Conservation (phyloP, 2,113 vertebrate genomes). For the Zapus hudsonius region DNA sequence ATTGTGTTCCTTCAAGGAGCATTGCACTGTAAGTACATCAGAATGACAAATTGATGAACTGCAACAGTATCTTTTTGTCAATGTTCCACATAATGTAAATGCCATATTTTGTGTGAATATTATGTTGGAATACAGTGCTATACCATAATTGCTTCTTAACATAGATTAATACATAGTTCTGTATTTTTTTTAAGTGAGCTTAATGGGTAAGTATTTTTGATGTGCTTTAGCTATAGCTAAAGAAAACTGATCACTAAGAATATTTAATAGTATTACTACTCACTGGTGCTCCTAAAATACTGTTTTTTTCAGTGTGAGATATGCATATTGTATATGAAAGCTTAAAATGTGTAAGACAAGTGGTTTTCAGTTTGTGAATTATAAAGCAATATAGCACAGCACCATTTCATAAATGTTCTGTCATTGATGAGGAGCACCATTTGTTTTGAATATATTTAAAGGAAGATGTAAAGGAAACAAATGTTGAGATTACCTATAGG, state of each 20-base stretch:
- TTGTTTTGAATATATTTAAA: constrained; percentile 83
- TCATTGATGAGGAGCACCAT: constrained; percentile 82
- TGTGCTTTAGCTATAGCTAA: constrained; percentile 86
- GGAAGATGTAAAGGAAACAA: constrained; percentile 79
- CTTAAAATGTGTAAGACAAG: constrained; percentile 84
- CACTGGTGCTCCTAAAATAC: constrained; percentile 81
- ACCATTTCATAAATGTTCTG: constrained; percentile 81
- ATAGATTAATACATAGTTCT: constrained; percentile 84
- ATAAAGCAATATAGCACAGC: constrained; percentile 81
- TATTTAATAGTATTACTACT: constrained; percentile 80
- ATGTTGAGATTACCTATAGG: constrained; percentile 79
- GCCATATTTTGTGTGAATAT: constrained; percentile 88
- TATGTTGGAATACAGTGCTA: constrained; percentile 91
- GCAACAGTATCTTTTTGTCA: constrained; percentile 91
- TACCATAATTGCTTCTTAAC: constrained; percentile 85
- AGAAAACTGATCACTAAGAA: constrained; percentile 84
- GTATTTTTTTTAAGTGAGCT: constrained; percentile 83
- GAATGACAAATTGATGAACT: constrained; percentile 91
- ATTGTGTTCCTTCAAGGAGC: constrained; percentile 95
- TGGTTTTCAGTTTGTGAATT: constrained; percentile 83
- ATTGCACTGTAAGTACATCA: constrained; percentile 99
- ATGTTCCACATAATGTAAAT: constrained; percentile 91
- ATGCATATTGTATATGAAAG: constrained; percentile 82
- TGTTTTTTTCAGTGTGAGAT: constrained; percentile 82
- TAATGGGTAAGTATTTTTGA: constrained; percentile 91